Conservation (phyloP, 2,888 invertebrate species). For the Tipula confusa region DNA sequence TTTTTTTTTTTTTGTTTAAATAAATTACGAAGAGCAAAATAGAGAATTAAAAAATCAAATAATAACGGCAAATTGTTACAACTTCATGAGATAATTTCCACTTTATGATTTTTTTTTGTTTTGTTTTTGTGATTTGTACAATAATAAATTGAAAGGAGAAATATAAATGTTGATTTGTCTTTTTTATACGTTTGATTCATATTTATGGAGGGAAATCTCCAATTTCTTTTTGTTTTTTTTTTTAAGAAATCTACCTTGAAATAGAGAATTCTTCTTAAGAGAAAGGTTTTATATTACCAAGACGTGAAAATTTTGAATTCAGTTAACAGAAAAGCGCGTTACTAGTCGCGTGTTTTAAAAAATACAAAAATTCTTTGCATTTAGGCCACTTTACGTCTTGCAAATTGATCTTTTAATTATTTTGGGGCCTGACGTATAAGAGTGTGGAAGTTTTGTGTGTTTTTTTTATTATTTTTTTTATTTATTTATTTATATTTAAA, state of each 20-base stretch:
- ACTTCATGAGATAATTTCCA: background rate
- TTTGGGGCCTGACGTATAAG: background rate
- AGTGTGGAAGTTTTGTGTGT: conserved; percentile 25
- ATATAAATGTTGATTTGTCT: background rate
- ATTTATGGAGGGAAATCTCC: conserved; percentile 15
- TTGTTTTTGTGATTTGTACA: background rate
- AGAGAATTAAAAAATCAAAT: background rate
- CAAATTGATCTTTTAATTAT: background rate
- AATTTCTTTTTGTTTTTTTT: background rate
- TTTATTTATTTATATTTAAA: background rate
- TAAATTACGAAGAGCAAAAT: background rate
- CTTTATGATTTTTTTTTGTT: background rate
- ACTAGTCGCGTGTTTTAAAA: conserved; percentile 12
- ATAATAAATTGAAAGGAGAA: conserved; percentile 13
- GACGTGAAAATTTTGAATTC: background rate
- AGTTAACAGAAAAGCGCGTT: conserved; percentile 3
- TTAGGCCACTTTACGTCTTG: conserved; percentile 6
- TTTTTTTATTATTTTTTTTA: too few relatives aligned
- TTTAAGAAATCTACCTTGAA: conserved; percentile 12
- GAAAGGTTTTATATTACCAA: conserved; percentile 25
- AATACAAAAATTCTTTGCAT: conserved; percentile 25
- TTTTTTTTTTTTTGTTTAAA: background rate
- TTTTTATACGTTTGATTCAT: background rate
- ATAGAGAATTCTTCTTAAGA: conserved; percentile 25
- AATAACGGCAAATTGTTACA: background rate